phyloP scores from a whole-genome alignment of 1,140 invertebrate genomes.

The Triops longicaudatus region DNA sequence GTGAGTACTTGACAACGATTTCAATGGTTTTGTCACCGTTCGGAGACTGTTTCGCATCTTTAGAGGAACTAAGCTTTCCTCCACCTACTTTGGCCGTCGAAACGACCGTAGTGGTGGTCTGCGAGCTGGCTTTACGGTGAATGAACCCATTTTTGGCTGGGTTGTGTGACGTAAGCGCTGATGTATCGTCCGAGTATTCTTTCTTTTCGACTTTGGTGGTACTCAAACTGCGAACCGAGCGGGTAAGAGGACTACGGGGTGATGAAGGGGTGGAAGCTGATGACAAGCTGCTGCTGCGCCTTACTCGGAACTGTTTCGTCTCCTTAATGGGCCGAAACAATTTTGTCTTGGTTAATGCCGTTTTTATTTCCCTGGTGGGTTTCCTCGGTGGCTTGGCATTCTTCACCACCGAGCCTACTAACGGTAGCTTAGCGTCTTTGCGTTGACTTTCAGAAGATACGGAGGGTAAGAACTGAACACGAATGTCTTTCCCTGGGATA shows the following conservation, averaged over 20 bases:
- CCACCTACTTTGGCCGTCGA: not conserved
- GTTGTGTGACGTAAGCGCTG: not conserved
- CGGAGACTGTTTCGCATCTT: not conserved
- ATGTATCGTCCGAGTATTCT: not conserved
- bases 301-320: not conserved
- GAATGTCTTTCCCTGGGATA: not conserved
- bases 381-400: not conserved
- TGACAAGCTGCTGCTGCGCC: not conserved
- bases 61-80: not conserved
- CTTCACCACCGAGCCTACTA: not conserved
- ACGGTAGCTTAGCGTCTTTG: not conserved
- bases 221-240: not conserved
- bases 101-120: constrained; percentile 14
- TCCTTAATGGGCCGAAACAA: not conserved
- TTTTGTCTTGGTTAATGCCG: not conserved
- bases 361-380: not conserved
- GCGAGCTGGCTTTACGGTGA: not conserved
- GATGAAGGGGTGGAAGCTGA: not conserved
- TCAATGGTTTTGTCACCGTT: constrained; percentile 7
- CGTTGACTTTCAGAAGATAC: not conserved
- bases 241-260: not conserved
- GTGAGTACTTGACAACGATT: constrained; percentile 22
- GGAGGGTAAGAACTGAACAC: not conserved
- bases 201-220: not conserved
- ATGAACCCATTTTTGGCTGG: not conserved